phyloP scores from a whole-genome alignment of 2,797 vertebrate genomes.

The Scomberomorus guttatus region DNA sequence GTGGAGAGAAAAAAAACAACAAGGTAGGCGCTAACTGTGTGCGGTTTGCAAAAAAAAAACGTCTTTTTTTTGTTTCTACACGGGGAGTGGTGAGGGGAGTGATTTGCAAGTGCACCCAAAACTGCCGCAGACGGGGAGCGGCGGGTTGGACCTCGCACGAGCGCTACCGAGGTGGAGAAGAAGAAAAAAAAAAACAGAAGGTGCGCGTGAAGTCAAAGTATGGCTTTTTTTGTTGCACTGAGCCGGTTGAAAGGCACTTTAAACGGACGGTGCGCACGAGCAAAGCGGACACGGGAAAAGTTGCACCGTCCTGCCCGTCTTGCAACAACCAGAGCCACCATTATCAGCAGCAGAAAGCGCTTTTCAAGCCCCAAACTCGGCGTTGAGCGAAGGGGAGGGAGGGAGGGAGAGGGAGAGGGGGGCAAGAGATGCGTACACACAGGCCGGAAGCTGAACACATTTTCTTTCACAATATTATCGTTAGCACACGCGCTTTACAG shows the following conservation, averaged over 20 bases:
- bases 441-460: constrained; percentile 23
- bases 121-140: constrained; percentile 88
- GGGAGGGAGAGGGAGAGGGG: background rate
- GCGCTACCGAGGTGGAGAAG: constrained; percentile 70
- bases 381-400: constrained; percentile 63
- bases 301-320: constrained; percentile 60
- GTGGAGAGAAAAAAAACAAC: constrained; percentile 49
- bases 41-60: constrained; percentile 17
- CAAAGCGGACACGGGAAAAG: constrained; percentile 62
- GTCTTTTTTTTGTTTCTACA: constrained; percentile 30
- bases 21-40: background rate
- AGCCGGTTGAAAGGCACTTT: constrained; percentile 23
- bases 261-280: background rate
- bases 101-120: constrained; percentile 85
- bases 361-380: constrained; percentile 83
- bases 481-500: accelerated
- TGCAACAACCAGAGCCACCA: constrained; percentile 72
- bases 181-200: constrained; percentile 62
- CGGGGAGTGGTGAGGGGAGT: constrained; percentile 73
- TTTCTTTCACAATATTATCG: constrained; percentile 40
- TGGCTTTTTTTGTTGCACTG: constrained; percentile 19
- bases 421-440: background rate
- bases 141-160: constrained; percentile 81
- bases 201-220: constrained; percentile 67
- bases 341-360: constrained; percentile 80